These are phyloP conservation scores for Xanthostigma xanthostigma DNA, from an alignment of 2,888 invertebrate species.

Conservation along the genomic window DNA sequence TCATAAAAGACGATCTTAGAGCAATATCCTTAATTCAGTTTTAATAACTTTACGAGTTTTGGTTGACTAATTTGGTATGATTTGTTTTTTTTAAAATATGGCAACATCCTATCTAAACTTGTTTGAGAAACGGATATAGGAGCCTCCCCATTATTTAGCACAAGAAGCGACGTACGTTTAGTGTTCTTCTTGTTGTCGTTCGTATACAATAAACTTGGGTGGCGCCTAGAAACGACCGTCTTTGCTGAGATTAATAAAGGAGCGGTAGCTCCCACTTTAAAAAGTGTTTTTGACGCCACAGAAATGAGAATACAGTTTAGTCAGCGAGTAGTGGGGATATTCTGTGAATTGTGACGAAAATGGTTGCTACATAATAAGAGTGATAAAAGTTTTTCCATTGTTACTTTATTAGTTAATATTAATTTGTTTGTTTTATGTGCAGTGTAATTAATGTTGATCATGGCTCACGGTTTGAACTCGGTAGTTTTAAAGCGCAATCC, in stretches of 20 bases:
- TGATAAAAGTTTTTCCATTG: slow-evolving; percentile 23
- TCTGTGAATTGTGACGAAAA: slow-evolving; percentile 33
- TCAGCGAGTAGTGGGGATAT: slow-evolving; percentile 32
- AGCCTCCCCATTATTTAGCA: slow-evolving; percentile 24
- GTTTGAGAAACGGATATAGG: slow-evolving; percentile 61
- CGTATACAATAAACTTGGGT: slow-evolving; percentile 10
- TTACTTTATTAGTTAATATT: slow-evolving; percentile 23
- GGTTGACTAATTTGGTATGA: background rate
- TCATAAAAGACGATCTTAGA: background rate
- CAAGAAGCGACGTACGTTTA: slow-evolving; percentile 30
- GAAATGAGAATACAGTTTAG: slow-evolving; percentile 50
- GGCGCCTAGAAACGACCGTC: slow-evolving; percentile 19
- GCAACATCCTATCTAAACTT: slow-evolving; percentile 49
- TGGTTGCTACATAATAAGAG: slow-evolving; percentile 39
- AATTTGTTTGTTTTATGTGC: slow-evolving; percentile 12
- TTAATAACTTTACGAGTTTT: background rate
- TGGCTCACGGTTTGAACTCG: slow-evolving; percentile 44
- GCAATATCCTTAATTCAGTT: background rate
- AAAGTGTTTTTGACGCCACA: slow-evolving; percentile 47
- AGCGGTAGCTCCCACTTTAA: slow-evolving; percentile 38
- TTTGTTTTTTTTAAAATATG: slow-evolving; percentile 19
- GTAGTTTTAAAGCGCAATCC: slow-evolving; percentile 28
- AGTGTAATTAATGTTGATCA: slow-evolving; percentile 19
- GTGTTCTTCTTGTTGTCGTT: slow-evolving; percentile 10
- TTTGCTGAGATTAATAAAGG: slow-evolving; percentile 27